phyloP scores from a whole-genome alignment of 64 coral and sea anemone species.

The Astreopora myriophthalma region DNA sequence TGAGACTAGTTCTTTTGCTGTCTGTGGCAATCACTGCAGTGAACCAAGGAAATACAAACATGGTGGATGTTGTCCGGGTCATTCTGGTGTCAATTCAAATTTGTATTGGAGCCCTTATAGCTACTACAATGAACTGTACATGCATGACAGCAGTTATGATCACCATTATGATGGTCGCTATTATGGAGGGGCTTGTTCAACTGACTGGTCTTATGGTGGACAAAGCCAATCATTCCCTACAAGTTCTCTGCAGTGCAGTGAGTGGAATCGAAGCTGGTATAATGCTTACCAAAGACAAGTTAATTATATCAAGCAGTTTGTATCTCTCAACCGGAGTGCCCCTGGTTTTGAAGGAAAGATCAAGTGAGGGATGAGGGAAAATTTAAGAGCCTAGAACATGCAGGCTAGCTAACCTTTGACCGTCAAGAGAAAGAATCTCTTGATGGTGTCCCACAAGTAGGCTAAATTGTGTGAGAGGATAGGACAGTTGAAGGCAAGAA shows the following conservation, averaged over 20 bases:
- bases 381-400: no score
- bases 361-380: no score
- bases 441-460: no score
- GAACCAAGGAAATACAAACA: background rate
- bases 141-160: background rate
- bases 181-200: background rate
- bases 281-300: conserved; percentile 61
- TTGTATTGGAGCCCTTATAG: background rate
- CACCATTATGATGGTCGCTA: background rate
- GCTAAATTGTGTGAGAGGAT: no score
- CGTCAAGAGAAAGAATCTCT: no score
- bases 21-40: background rate
- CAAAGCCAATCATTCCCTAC: background rate
- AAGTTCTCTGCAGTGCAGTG: background rate
- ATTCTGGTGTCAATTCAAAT: background rate
- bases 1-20: background rate
- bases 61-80: background rate
- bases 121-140: background rate
- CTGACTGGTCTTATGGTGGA: background rate
- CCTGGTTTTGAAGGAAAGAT: no score
- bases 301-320: conserved; percentile 68
- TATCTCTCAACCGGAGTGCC: background rate
- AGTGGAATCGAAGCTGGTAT: conserved; percentile 70
- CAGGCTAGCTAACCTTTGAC: no score
- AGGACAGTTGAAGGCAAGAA: no score